Evolutionary conservation across 2,113 vertebrate genomes (phyloP), one percentile per base, ranked within the genome.

Genomic region (Amphiprion percula): DNA sequence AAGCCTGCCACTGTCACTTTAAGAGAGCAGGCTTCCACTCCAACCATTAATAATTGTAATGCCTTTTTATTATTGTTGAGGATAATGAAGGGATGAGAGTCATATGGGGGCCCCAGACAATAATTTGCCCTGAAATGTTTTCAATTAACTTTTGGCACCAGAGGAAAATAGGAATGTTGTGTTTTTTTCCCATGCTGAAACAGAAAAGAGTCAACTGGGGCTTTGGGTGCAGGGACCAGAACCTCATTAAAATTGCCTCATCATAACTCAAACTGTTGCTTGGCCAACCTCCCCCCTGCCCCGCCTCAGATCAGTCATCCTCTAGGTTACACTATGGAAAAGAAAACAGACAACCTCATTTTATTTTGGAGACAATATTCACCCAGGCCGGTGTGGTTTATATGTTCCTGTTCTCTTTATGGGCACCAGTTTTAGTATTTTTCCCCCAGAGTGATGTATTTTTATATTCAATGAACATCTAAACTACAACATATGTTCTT

Each of bases 221-320:
- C 72, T 72, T 85, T 87, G 75, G 26, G 50, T 83, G 94, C 95
- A 90, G 93, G 94, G 74, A 94, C 92, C 95, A 93, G 96, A 95
- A 96, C 96, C 96, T 96, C 96, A 97, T 97, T 97, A 86, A 96
- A 96, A 95, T 68, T 78, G 93, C 94, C 93, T 95, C 94, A 95
- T 96, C 94, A 95, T 96, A 96, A 96, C 94, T 96, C 95, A 95
- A 82, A 1, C 37, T 82, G 85, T 39, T 88, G 50, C 63, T 63
- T 6, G 23, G 65, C 62, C 74, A 93, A 91, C 95, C 95, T 89
- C 93, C 93, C 88, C 85, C 50, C 61, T 4, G 16, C 69, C 70
- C 58, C 41, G n/a, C 55, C 82, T 61, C 2, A 4, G 76, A 41
- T 49, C 47, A 55, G 37, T 16, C 14, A 1, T 68, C 54, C 74